These are phyloP conservation scores for Odontocerum albicorne DNA, from an alignment of 2,888 invertebrate genomes.

Conservation along the genomic window DNA sequence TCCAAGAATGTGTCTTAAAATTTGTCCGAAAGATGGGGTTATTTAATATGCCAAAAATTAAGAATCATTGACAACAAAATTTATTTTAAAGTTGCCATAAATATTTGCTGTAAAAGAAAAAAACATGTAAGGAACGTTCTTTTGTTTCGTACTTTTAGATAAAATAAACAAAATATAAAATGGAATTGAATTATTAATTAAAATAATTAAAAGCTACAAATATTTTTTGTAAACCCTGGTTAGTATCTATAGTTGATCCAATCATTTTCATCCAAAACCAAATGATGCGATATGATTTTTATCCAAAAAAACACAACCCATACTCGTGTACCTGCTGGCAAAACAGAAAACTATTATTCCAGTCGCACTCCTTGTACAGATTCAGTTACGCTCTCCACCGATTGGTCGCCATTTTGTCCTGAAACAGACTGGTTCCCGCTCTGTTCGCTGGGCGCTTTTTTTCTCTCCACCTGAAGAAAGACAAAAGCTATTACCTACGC, in stretches of 20 bases:
- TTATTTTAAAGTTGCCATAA: no score
- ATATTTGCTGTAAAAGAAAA: no score
- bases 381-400: conserved; percentile 33
- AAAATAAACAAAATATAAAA: background rate
- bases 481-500: background rate
- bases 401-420: conserved; percentile 35
- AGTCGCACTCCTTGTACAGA: conserved; percentile 31
- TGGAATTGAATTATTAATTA: background rate
- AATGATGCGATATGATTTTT: conserved; percentile 17
- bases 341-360: conserved; percentile 18
- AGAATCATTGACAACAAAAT: no score
- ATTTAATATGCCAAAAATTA: no score
- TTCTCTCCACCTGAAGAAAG: conserved; percentile 31
- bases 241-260: conserved; percentile 25
- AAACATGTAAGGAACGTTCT: no score
- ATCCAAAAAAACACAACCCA: conserved; percentile 17
- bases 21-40: no score
- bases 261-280: conserved; percentile 14
- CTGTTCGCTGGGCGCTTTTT: conserved; percentile 33
- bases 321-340: background rate
- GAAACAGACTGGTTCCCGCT: conserved; percentile 30
- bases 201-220: no score
- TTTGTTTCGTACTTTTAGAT: no score
- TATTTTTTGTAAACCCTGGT: conserved; percentile 31
- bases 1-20: no score